phyloP scores from a whole-genome alignment of 2,888 invertebrate genomes.

The Steromphala cineraria region DNA sequence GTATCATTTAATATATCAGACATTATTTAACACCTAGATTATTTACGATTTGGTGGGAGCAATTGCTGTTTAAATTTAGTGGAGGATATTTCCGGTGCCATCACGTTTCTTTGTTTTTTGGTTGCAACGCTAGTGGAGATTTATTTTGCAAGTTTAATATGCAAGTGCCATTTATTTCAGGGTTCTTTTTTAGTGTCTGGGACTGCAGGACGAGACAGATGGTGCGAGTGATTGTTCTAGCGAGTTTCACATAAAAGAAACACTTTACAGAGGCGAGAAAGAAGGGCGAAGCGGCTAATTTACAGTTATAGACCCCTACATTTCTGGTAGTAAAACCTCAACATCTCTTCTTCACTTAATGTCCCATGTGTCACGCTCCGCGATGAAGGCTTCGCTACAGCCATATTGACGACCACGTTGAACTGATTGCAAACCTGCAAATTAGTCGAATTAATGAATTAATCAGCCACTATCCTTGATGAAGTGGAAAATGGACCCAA shows the following conservation, averaged over 20 bases:
- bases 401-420: conserved; percentile 28
- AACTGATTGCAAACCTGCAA: conserved; percentile 33
- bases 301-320: background rate
- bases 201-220: background rate
- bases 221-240: conserved; percentile 9
- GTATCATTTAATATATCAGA: too few relatives aligned
- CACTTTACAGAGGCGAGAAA: conserved; percentile 14
- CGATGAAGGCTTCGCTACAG: background rate
- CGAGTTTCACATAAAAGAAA: conserved; percentile 19
- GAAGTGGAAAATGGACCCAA: conserved; percentile 38
- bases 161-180: conserved; percentile 7
- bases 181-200: conserved; percentile 4
- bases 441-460: conserved; percentile 37
- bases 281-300: background rate
- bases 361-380: background rate
- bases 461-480: conserved; percentile 34
- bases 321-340: background rate
- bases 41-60: too few relatives aligned
- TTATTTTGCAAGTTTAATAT: conserved; percentile 4
- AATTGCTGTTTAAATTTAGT: too few relatives aligned
- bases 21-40: too few relatives aligned
- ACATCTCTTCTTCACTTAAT: background rate
- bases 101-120: too few relatives aligned
- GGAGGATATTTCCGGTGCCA: too few relatives aligned
- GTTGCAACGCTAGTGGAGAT: too few relatives aligned